Evolutionary conservation across 2,888 invertebrate species (phyloP).

Genomic region (Shargacucullia verbasci): DNA sequence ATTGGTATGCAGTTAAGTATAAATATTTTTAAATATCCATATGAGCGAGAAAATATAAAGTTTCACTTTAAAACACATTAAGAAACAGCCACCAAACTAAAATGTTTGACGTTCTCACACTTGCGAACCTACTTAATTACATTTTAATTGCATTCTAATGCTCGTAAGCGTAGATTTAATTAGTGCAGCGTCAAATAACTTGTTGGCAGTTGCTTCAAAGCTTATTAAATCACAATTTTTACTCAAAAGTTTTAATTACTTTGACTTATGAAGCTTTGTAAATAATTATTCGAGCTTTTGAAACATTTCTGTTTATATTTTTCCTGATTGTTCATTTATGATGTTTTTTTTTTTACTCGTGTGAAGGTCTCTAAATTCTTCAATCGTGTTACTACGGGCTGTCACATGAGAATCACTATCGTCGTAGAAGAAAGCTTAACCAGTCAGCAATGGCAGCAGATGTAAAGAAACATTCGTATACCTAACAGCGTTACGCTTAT

Average conservation of each 20-base stretch:
- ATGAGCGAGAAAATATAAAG: no score
- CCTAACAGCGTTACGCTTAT: no score
- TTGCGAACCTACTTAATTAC: slow-evolving; percentile 26
- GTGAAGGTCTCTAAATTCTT: no score
- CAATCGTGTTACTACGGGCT: no score
- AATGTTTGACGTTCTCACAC: slow-evolving; percentile 5
- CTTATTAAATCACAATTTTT: slow-evolving; percentile 46
- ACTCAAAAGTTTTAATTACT: slow-evolving; percentile 47
- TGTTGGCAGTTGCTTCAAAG: slow-evolving; percentile 37
- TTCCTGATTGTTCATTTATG: no score
- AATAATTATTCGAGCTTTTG: slow-evolving; percentile 32
- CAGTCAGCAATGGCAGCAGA: no score
- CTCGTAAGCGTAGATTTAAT: slow-evolving; percentile 30
- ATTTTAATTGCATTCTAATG: slow-evolving; percentile 47
- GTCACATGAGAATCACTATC: no score
- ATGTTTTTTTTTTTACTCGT: no score
- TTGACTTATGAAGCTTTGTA: slow-evolving; percentile 26
- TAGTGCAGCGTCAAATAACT: slow-evolving; percentile 44
- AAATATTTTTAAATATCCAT: no score
- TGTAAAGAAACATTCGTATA: no score
- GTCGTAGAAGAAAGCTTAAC: no score
- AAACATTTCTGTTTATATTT: slow-evolving; percentile 9
- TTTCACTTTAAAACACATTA: background rate
- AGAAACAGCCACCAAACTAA: slow-evolving; percentile 8
- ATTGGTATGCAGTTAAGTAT: no score